These are phyloP conservation scores for Sitophilus oryzae DNA, from an alignment of 1,140 invertebrate species.

Conservation along the genomic window DNA sequence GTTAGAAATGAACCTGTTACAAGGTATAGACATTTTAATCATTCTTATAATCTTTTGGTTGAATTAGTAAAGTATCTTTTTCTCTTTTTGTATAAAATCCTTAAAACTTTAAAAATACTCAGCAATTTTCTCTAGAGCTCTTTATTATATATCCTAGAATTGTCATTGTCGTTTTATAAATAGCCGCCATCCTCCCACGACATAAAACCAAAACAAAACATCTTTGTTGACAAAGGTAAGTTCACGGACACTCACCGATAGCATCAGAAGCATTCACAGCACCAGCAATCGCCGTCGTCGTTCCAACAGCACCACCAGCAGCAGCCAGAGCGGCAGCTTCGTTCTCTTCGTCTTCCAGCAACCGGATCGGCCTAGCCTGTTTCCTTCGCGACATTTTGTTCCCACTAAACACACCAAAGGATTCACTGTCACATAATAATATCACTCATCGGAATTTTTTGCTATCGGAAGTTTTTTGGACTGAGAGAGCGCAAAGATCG, in stretches of 20 bases:
- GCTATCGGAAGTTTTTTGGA: too few species aligned
- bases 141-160: too few species aligned
- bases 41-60: too few species aligned
- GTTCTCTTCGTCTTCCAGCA: slow-evolving; percentile 47
- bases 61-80: too few species aligned
- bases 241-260: slow-evolving; percentile 37
- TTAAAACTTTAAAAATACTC: too few species aligned
- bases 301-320: neutral
- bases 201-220: too few species aligned
- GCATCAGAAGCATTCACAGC: slow-evolving; percentile 14
- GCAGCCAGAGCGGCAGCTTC: slow-evolving; percentile 17
- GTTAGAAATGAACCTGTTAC: too few species aligned
- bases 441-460: slow-evolving; percentile 31
- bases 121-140: too few species aligned
- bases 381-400: slow-evolving; percentile 55
- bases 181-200: neutral
- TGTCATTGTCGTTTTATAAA: neutral
- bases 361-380: slow-evolving; percentile 52
- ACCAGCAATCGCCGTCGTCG: slow-evolving; percentile 12
- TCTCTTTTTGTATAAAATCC: too few species aligned
- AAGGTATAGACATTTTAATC: too few species aligned
- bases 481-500: too few species aligned
- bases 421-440: slow-evolving; percentile 26
- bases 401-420: slow-evolving; percentile 30
- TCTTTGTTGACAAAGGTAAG: too few species aligned